Conservation (phyloP, 2,113 vertebrate species). For the Phocoena sinus region DNA sequence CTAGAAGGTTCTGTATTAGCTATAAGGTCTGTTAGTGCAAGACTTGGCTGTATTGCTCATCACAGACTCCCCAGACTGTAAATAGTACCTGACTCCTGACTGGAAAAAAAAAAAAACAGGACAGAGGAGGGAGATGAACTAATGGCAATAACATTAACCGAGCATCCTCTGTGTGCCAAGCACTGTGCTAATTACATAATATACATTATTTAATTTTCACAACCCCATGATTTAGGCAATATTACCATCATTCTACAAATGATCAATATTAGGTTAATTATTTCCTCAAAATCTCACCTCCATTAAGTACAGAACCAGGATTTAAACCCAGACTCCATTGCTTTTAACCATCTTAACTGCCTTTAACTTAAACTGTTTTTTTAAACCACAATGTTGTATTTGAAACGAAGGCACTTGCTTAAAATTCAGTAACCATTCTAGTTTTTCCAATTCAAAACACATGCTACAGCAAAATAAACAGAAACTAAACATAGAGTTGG, state of each 20-base stretch:
- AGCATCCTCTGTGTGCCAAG: not conserved
- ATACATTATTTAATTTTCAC: not conserved
- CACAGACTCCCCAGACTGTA: not conserved
- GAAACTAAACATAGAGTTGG: not conserved
- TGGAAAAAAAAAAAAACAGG: not conserved
- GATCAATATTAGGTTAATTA: not conserved
- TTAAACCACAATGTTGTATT: not conserved
- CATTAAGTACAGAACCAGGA: not conserved
- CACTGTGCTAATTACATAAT: not conserved
- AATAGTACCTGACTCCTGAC: not conserved
- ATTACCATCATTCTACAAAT: not conserved
- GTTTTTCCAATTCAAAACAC: conserved; percentile 1
- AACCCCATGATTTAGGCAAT: not conserved
- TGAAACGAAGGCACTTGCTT: not conserved
- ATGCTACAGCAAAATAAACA: conserved; percentile 7
- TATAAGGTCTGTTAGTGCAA: not conserved
- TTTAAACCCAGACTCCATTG: not conserved
- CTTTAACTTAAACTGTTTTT: conserved; percentile 4
- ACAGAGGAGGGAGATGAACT: not conserved
- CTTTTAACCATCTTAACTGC: not conserved
- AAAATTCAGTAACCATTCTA: not conserved
- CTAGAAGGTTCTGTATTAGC: not conserved
- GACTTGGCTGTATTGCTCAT: not conserved
- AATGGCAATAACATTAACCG: not conserved
- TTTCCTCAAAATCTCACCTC: not conserved